Conservation (phyloP, 2,888 invertebrate genomes). For the Drosophila austrosaltans region DNA sequence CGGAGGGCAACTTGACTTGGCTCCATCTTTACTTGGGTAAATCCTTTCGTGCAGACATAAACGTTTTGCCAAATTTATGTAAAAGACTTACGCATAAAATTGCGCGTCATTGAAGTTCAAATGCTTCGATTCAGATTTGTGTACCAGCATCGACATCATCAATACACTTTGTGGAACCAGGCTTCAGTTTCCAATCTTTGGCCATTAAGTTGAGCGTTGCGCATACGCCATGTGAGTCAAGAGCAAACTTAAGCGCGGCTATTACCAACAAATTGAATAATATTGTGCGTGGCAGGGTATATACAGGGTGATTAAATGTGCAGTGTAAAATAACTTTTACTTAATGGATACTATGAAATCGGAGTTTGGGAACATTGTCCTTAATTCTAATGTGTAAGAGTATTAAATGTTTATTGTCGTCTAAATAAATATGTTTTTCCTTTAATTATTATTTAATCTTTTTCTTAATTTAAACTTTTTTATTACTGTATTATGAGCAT, state of each 20-base stretch:
- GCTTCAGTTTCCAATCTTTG: constrained; percentile 44
- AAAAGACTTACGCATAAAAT: constrained; percentile 78
- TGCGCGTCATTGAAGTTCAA: constrained; percentile 77
- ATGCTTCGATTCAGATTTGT: constrained; percentile 65
- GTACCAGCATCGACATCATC: constrained; percentile 63
- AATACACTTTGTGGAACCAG: constrained; percentile 55
- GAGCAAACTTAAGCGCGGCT: constrained; percentile 67
- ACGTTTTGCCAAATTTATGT: constrained; percentile 73
- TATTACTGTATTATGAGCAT: too few relatives aligned
- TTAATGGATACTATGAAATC: too few relatives aligned
- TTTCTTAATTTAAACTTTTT: too few relatives aligned
- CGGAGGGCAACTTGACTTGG: constrained; percentile 21
- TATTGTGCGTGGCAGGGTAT: constrained; percentile 46
- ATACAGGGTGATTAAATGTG: neutral
- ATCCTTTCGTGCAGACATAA: constrained; percentile 74
- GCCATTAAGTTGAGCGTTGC: constrained; percentile 56
- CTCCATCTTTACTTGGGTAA: constrained; percentile 33
- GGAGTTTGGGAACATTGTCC: too few relatives aligned
- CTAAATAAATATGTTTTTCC: too few relatives aligned
- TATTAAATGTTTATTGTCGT: too few relatives aligned
- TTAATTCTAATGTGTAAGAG: too few relatives aligned
- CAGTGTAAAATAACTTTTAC: too few relatives aligned
- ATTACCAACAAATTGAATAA: constrained; percentile 77
- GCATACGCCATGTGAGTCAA: constrained; percentile 65
- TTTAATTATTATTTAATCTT: too few relatives aligned